Base-by-base conservation (phyloP, 2,888 invertebrate genomes). In the Lysandra coridon region DNA sequence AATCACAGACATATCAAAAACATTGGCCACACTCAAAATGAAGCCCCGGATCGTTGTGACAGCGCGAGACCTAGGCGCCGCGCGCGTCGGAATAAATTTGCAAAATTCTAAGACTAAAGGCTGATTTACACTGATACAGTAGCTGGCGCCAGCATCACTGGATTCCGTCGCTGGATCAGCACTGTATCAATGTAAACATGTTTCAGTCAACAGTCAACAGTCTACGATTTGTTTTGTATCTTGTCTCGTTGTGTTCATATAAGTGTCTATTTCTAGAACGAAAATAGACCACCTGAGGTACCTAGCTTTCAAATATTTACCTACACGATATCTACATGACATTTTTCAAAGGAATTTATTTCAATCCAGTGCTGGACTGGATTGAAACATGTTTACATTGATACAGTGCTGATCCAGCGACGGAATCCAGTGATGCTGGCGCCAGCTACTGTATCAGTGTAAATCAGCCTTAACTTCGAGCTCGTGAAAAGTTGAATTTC, bases 11-110 rank as follows among this genome's bases (percentile, higher is more conserved):
- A 40, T 74, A 49, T 75, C 75, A 49, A 23, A 75, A 75, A 49
- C 75, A 75, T 49, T 33, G 69, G 33, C 69, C 33, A 14, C 12
- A 33, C 30, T 30, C 75, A 49, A 75, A 74, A 44, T 23, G 6
- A 12, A 44, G 17, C 74, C 40, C 57, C 33, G 57, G 30, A 49
- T 53, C 57, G 53, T 57, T 57, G 49, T 76, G 76, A 76, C 53
- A 76, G 12, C 76, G 7, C 4, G 33, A 76, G 33, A 57, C 57
- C 76, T 53, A 76, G 76, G 30, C 57, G 75, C 49, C 69, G 69
- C 33, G 30, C 64, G 75, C 49, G 53, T 57, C 76, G 76, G 76
- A 76, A 76, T 76, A 76, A 76, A 76, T 76, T 57, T 76, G 76
- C 53, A 57, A 76, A 76, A 57, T 76, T 76, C 76, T 57, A 57